Conservation (phyloP, 1,140 invertebrate genomes). For the Orussus abietinus region DNA sequence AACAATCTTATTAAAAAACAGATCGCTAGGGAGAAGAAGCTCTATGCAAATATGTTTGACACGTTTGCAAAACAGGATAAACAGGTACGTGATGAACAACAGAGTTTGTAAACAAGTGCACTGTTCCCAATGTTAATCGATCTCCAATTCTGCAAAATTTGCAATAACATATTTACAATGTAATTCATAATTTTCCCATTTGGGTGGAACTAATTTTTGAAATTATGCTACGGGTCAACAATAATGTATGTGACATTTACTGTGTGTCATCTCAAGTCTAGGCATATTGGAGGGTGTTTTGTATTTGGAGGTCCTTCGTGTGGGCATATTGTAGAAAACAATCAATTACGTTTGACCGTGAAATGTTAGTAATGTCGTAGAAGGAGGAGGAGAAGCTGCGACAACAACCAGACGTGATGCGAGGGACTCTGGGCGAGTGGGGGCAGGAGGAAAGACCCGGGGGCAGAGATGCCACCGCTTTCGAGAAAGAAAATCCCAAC, state of each 20-base stretch:
- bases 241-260: no score
- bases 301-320: no score
- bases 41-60: slow-evolving; percentile 94
- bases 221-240: no score
- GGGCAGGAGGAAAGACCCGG: slow-evolving; percentile 64
- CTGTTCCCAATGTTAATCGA: no score
- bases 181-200: no score
- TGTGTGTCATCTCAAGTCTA: no score
- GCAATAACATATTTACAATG: no score
- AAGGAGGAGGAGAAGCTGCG: slow-evolving; percentile 64
- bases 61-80: slow-evolving; percentile 78
- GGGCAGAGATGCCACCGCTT: slow-evolving; percentile 65
- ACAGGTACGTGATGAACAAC: slow-evolving; percentile 63
- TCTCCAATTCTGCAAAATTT: no score
- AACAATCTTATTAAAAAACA: slow-evolving; percentile 72
- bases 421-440: slow-evolving; percentile 64
- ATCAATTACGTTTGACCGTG: slow-evolving; percentile 30
- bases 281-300: no score
- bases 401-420: slow-evolving; percentile 68
- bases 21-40: slow-evolving; percentile 77
- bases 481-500: slow-evolving; percentile 75
- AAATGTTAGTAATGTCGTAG: slow-evolving; percentile 53
- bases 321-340: no score
- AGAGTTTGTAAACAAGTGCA: no score
- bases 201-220: no score